Base-by-base conservation (phyloP, 2,113 vertebrate genomes). In the Crotophaga sulcirostris region DNA sequence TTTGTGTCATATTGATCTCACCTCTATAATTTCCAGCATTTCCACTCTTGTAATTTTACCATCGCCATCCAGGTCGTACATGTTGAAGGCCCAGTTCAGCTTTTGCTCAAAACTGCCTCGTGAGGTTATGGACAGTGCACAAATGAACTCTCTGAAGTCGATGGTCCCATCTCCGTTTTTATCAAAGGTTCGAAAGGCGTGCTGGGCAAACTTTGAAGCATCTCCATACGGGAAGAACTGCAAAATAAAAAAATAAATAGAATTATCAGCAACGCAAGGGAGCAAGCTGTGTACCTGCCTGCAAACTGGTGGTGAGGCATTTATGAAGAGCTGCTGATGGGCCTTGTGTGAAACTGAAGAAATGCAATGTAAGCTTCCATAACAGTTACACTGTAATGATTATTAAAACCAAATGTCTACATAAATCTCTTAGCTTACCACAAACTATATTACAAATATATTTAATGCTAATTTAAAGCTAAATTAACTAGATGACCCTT, bases 121-220 rank as follows among this genome's bases (percentile, higher is more conserved):
- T 49, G 99, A 99, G 86, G 99, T 99, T 98, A 99, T 99, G 97
- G 99, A 99, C 93, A 99, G 97, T 0, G 99, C 99, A 3, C 99
- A 99, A 97, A 99, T 99, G 97, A 99, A 99, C 99, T 99, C 99
- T 98, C 99, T 98, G 98, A 99, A 99, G 98, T 99, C 99, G 4
- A 99, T 99, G 97, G 99, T 99, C 89, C 99, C 99, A 0, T 99
- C 99, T 13, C 99, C 98, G 0, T 99, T 99, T 97, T 99, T 99
- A 98, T 99, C 99, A 11, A 99, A 99, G 98, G 99, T 99, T 70
- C 99, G 98, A 98, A 99, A 99, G 75, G 99, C 99, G 0, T 99
- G 99, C 96, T 99, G 99, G 64, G 99, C 99, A 59, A 99, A 99
- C 98, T 99, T 99, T 58, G 99, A 99, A 16, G 99, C 99, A 23